Evolutionary conservation across 2,797 vertebrate genomes (phyloP), one percentile per base, ranked within the genome.

Genomic region (Etheostoma nigrum): DNA sequence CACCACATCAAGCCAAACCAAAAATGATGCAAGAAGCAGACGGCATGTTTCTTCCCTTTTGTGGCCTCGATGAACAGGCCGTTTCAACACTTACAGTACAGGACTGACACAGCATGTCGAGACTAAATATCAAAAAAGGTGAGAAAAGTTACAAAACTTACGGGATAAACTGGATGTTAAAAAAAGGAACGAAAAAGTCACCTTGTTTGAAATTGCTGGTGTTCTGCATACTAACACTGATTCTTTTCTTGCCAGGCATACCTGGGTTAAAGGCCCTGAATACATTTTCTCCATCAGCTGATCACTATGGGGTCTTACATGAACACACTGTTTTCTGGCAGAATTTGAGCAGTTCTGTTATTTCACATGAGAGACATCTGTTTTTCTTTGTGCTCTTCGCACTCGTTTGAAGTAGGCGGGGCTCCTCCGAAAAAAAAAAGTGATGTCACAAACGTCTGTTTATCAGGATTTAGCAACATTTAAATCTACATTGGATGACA

Each of bases 1-100:
- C 51, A 47, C 30, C 80, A 87, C 62, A 27, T 71, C 84, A 86
- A 84, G 59, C 54, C 80, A 92, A 87, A 86, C 10, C 15, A 47
- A 74, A 75, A 69, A 25, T 3, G 4, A 25, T 53, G 58, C 45
- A 67, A 51, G 67, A 54, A 60, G 27, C 1, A 58, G 27, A 86
- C 23, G 8, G 10, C 61, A 48, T 63, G 67, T 81, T 85, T 48
- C 61, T 86, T 91, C 84, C 82, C 81, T 85, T 92, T 86, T 36
- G 44, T 61, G 61, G 78, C 74, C 78, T 23, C 21, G 80, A 59
- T 59, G 66, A 66, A 74, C 36, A 40, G 79, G 74, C 72, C 40
- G 3, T 27, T 71, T 65, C 51, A 23, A 80, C 74, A 76, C 47
- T 30, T 45, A 80, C 73, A 84, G 63, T 48, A 81, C 73, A 83